phyloP scores from a whole-genome alignment of 2,113 vertebrate genomes.

The Prunella fulvescens region DNA sequence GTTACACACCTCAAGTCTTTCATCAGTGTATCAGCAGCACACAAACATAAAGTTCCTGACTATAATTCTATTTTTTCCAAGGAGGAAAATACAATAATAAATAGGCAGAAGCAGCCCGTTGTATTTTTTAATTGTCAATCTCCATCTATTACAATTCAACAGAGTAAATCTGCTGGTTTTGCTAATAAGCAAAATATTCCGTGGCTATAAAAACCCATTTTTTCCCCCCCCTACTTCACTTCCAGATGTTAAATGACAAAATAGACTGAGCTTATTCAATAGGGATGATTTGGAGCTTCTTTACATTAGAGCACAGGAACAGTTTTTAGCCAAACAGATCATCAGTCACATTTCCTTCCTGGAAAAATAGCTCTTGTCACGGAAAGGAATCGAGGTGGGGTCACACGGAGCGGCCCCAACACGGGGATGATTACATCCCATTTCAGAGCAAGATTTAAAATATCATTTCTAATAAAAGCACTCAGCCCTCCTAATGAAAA shows the following conservation, averaged over 20 bases:
- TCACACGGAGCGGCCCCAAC: background rate
- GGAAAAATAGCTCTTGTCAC: background rate
- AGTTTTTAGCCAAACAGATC: background rate
- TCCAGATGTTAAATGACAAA: conserved; percentile 9
- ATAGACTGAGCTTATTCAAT: background rate
- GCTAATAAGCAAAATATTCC: background rate
- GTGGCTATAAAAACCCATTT: background rate
- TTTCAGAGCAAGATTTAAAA: background rate
- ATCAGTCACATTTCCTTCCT: background rate
- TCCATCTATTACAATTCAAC: background rate
- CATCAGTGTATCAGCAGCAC: background rate
- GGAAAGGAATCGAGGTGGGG: background rate
- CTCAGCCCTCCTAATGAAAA: background rate
- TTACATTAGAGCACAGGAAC: background rate
- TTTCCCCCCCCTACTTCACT: background rate
- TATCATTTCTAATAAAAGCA: background rate
- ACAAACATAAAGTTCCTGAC: background rate
- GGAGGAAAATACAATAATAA: background rate
- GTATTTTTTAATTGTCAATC: background rate
- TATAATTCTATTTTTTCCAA: background rate
- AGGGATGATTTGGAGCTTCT: background rate
- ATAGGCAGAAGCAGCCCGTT: background rate
- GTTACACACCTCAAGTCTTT: background rate
- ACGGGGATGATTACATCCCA: background rate
- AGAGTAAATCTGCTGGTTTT: background rate